Percentiles rank a stretch among this genome's conserved stretches.
These are phyloP conservation scores for Clarias platycephalus DNA, from an alignment of 2,797 vertebrate genomes.

Conservation along the genomic window DNA sequence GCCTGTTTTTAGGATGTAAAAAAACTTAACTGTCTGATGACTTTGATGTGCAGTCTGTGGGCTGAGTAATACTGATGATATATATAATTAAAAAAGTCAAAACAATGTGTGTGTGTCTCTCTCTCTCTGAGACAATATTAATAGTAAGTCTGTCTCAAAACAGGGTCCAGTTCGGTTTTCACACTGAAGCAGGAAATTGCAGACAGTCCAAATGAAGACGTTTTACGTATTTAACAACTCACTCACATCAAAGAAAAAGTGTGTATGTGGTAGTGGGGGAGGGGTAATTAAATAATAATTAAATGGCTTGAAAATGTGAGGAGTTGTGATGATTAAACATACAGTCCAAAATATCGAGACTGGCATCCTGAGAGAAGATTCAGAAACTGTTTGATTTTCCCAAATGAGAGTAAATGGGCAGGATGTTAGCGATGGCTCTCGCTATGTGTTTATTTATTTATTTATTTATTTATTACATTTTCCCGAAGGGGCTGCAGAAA, in stretches of 20 bases:
- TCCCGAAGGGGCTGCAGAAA: background rate
- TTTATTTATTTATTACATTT: background rate
- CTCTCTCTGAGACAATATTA: background rate
- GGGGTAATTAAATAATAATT: background rate
- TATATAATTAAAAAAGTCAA: conserved; percentile 59
- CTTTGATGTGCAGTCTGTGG: conserved; percentile 66
- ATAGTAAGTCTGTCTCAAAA: background rate
- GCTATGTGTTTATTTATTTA: background rate
- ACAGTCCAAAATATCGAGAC: background rate
- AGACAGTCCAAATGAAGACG: background rate
- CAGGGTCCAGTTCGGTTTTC: background rate
- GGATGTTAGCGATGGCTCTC: background rate
- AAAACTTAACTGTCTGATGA: conserved; percentile 60
- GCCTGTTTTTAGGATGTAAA: conserved; percentile 57
- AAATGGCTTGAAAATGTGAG: background rate
- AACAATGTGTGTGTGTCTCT: background rate
- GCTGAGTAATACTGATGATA: conserved; percentile 61
- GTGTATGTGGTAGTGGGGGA: background rate
- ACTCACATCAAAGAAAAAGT: background rate
- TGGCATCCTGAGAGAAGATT: background rate
- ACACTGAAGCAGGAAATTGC: background rate
- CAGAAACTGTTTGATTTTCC: background rate
- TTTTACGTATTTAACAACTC: background rate
- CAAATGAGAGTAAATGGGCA: background rate
- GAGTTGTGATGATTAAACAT: background rate